Conservation (phyloP, 1,140 invertebrate species). For the Oedothorax gibbosus region DNA sequence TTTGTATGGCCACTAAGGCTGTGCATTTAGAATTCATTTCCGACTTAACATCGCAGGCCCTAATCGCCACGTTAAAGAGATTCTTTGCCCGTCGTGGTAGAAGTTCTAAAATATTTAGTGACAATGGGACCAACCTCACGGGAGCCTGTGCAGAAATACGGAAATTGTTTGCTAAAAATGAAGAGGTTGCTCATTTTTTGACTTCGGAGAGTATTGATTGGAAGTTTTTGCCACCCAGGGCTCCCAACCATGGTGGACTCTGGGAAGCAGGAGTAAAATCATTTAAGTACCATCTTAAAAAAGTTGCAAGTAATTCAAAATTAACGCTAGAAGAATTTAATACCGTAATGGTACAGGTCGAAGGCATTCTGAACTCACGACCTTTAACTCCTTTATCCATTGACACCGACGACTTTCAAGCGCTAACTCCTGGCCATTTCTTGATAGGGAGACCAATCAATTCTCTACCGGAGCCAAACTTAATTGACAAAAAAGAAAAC, state of each 20-base stretch:
- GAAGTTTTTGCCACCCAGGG: conserved; percentile 54
- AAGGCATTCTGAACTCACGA: conserved; percentile 66
- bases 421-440: conserved; percentile 65
- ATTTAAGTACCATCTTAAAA: conserved; percentile 35
- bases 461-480: not conserved
- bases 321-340: conserved; percentile 64
- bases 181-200: not conserved
- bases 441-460: conserved; percentile 29
- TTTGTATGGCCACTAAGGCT: not conserved
- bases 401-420: conserved; percentile 65
- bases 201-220: conserved; percentile 33
- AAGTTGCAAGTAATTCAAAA: conserved; percentile 7
- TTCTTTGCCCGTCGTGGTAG: not conserved
- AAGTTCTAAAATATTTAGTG: not conserved
- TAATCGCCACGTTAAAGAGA: not conserved
- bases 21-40: not conserved
- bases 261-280: conserved; percentile 2
- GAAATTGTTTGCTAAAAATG: not conserved
- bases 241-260: conserved; percentile 38
- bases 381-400: conserved; percentile 64
- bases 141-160: not conserved
- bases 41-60: conserved; percentile 3
- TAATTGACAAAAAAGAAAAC: not conserved
- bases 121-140: not conserved
- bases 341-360: conserved; percentile 64